Conservation (phyloP, 2,113 vertebrate species). For the Eolophus roseicapilla region DNA sequence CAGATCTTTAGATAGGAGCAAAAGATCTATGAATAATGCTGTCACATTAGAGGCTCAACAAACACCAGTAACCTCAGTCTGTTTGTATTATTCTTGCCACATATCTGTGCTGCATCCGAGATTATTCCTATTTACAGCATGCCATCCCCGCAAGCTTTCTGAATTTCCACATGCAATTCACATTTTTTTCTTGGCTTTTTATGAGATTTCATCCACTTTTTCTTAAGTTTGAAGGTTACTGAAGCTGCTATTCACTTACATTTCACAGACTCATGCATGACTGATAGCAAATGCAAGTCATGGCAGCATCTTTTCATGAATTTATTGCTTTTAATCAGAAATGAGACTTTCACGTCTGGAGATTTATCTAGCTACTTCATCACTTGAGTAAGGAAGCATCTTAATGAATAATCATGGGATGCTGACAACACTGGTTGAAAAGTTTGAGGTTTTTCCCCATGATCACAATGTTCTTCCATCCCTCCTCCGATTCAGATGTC, state of each 20-base stretch:
- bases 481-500: background rate
- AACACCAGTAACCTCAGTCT: background rate
- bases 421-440: background rate
- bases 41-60: background rate
- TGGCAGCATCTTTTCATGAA: constrained; percentile 19
- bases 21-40: background rate
- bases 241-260: background rate
- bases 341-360: constrained; percentile 38
- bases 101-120: background rate
- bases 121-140: background rate
- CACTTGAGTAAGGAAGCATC: constrained; percentile 15
- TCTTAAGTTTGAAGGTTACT: constrained; percentile 1
- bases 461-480: background rate
- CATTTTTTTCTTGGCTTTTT: background rate
- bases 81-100: background rate
- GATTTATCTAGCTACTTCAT: constrained; percentile 42
- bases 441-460: background rate
- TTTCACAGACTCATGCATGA: constrained; percentile 4
- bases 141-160: background rate
- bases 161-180: background rate
- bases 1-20: background rate
- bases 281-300: constrained; percentile 35
- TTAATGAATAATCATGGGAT: constrained; percentile 17
- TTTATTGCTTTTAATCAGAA: constrained; percentile 62
- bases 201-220: background rate